These are phyloP conservation scores for Drosophila pseudotakahashii DNA, from an alignment of 2,888 invertebrate species.

Conservation along the genomic window DNA sequence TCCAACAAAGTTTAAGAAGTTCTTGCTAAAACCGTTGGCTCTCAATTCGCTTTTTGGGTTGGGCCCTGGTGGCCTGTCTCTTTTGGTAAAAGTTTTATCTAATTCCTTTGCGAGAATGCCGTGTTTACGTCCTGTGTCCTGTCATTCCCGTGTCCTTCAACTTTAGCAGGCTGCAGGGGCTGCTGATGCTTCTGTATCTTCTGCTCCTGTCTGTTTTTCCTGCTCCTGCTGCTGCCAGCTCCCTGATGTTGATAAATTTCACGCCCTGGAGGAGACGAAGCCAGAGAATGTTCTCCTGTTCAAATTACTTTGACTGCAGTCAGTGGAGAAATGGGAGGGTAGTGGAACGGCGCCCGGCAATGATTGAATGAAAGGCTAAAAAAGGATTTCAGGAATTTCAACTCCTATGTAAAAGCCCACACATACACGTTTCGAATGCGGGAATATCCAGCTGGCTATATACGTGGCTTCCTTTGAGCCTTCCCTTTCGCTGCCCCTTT, in stretches of 20 bases:
- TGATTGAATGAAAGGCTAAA: slow-evolving; percentile 77
- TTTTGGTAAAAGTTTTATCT: slow-evolving; percentile 22
- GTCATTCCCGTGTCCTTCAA: slow-evolving; percentile 77
- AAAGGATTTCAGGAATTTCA: slow-evolving; percentile 71
- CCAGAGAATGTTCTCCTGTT: slow-evolving; percentile 38
- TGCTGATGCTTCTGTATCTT: slow-evolving; percentile 2
- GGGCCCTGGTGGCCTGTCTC: slow-evolving; percentile 13
- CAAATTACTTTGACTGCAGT: slow-evolving; percentile 73
- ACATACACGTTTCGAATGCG: background rate
- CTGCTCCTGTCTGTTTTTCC: background rate
- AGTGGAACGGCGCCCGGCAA: slow-evolving; percentile 40
- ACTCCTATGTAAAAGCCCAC: background rate
- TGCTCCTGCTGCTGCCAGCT: slow-evolving; percentile 13
- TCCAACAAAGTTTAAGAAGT: no score
- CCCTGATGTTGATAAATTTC: slow-evolving; percentile 68
- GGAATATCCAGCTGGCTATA: slow-evolving; percentile 22
- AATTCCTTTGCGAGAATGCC: slow-evolving; percentile 25
- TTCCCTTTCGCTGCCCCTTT: slow-evolving; percentile 5
- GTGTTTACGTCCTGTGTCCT: slow-evolving; percentile 34
- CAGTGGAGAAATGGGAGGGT: slow-evolving; percentile 14
- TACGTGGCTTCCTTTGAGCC: slow-evolving; percentile 4
- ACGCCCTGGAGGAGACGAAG: slow-evolving; percentile 55
- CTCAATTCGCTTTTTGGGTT: background rate
- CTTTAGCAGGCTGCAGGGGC: slow-evolving; percentile 49
- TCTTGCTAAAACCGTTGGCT: slow-evolving; percentile 2